Base-by-base conservation (phyloP, 2,113 vertebrate species). In the Callocephalon fimbriatum region DNA sequence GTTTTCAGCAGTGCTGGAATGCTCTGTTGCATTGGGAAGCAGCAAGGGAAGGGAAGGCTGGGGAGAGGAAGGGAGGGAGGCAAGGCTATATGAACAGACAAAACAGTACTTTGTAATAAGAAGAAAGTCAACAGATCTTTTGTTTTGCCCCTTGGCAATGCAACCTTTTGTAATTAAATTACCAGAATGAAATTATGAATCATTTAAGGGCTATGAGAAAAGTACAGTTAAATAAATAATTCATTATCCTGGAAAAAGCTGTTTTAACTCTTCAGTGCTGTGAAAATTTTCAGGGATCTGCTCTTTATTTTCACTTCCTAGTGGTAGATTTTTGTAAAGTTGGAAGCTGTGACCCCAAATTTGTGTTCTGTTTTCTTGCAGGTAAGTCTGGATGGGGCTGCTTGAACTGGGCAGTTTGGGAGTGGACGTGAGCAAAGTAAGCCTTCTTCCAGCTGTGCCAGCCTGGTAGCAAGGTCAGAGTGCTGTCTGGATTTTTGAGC, bases 381-480 rank as follows among this genome's bases (percentile, higher is more conserved):
- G 97, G 96, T 98, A 98, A 98, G 98, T 98, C 94, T 96, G 96
- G 84, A 94, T 66, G 90, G 53, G 91, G 95, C 92, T 90, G 87
- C 96, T 85, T 94, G 92, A 91, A 78, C 35, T 35, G 27, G 96
- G 95, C 90, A 38, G 40, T 74, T 71, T 86, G 92, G 71, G 97
- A 97, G 92, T 76, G 62, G 94, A 95, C 91, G 74, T 22, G 15
- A 40, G 86, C 94, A 97, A 98, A 98, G 97, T 98, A 98, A 98
- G 97, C 88, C 71, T 87, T 82, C 92, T 94, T 90, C 94, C 76
- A 85, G 35, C 77, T 96, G 90, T 95, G 47, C 29, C 92, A 84
- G 68, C 80, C 93, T 97, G 88, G 97, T 96, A 88, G 25, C 70
- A 91, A 97, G 95, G 84, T 97, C 84, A 70, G 96, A 97, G 65